phyloP scores from a whole-genome alignment of 2,113 vertebrate species.

The Micromys minutus region DNA sequence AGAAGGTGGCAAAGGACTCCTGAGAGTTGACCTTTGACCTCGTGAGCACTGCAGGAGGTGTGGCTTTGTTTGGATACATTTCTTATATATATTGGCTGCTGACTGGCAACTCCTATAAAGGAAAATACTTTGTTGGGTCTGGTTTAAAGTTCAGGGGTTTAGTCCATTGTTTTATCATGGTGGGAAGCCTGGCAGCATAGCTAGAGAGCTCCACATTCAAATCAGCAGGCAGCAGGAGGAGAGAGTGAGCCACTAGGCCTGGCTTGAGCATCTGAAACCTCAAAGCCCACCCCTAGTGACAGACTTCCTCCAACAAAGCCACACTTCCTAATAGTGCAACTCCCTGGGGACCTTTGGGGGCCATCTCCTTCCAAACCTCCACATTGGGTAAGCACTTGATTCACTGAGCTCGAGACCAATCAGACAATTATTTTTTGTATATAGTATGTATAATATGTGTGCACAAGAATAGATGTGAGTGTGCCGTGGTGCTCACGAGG shows the following conservation, averaged over 20 bases:
- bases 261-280: not conserved
- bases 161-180: not conserved
- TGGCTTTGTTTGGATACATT: no score
- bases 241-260: not conserved
- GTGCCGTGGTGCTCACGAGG: not conserved
- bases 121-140: not conserved
- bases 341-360: not conserved
- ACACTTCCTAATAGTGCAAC: not conserved
- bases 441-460: not conserved
- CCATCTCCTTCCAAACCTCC: not conserved
- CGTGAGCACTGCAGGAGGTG: not conserved
- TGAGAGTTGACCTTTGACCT: not conserved
- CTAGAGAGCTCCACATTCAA: not conserved
- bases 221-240: not conserved
- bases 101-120: no score
- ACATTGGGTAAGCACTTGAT: not conserved
- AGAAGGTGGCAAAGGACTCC: not conserved
- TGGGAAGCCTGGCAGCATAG: not conserved
- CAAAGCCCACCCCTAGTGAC: not conserved
- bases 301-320: not conserved
- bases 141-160: not conserved
- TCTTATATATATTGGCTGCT: no score
- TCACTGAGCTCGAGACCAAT: not conserved
- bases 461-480: not conserved
- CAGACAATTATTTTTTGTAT: not conserved